These are phyloP conservation scores for Halcyon smyrnensis DNA, from an alignment of 2,797 vertebrate genomes.

Conservation along the genomic window DNA sequence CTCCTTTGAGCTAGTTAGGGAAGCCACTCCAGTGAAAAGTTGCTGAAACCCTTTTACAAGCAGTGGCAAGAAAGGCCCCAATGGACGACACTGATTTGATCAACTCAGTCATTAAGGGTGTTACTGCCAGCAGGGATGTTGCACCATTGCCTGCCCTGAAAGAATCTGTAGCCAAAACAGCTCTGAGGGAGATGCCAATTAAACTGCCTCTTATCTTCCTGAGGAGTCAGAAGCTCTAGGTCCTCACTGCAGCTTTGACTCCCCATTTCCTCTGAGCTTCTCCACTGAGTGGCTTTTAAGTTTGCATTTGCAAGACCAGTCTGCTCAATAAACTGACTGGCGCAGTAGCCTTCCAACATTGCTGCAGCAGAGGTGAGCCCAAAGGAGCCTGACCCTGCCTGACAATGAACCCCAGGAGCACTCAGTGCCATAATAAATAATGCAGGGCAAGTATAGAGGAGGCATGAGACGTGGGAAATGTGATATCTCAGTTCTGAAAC, in stretches of 20 bases:
- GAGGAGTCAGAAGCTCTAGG: background rate
- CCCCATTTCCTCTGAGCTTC: background rate
- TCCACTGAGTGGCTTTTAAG: background rate
- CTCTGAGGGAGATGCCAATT: background rate
- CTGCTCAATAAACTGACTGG: background rate
- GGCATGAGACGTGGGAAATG: conserved; percentile 77
- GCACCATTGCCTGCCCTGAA: background rate
- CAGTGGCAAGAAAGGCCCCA: background rate
- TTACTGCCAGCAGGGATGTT: conserved; percentile 18
- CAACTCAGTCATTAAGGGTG: conserved; percentile 30
- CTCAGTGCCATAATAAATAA: conserved; percentile 76
- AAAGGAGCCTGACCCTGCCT: conserved; percentile 55
- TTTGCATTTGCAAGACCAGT: background rate
- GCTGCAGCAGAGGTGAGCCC: background rate
- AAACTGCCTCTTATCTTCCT: conserved; percentile 12
- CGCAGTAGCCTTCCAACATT: background rate
- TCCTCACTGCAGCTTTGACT: background rate
- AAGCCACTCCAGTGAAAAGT: background rate
- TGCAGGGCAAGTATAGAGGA: conserved; percentile 69
- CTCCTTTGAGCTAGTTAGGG: background rate
- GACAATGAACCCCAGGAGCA: conserved; percentile 48
- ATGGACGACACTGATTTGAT: conserved; percentile 50
- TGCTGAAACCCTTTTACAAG: background rate
- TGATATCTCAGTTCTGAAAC: conserved; percentile 79
- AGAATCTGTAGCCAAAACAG: conserved; percentile 5